phyloP scores from a whole-genome alignment of 2,888 invertebrate species.

The Luperina testacea region DNA sequence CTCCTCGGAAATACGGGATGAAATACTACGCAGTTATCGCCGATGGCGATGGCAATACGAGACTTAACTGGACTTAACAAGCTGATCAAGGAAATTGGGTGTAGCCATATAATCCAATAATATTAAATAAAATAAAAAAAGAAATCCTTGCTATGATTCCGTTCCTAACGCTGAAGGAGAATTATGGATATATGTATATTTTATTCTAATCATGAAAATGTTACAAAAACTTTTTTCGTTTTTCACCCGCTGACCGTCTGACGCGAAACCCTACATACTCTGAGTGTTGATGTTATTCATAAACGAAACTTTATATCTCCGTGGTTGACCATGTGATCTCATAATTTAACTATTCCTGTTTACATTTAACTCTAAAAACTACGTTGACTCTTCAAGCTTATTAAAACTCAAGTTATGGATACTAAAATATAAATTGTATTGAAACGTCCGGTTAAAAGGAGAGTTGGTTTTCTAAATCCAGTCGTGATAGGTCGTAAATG shows the following conservation, averaged over 20 bases:
- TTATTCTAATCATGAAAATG: background rate
- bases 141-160: background rate
- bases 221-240: constrained; percentile 5
- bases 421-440: constrained; percentile 43
- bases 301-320: constrained; percentile 49
- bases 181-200: background rate
- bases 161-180: background rate
- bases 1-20: background rate
- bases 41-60: constrained; percentile 1
- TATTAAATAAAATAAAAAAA: background rate
- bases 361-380: constrained; percentile 30
- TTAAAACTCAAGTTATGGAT: constrained; percentile 39
- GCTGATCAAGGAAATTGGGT: constrained; percentile 24
- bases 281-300: constrained; percentile 38
- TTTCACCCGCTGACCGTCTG: constrained; percentile 21
- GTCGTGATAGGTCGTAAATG: constrained; percentile 41
- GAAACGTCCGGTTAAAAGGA: constrained; percentile 34
- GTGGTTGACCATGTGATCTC: constrained; percentile 59
- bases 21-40: constrained; percentile 7
- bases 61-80: constrained; percentile 3
- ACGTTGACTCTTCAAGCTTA: constrained; percentile 46
- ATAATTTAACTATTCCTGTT: constrained; percentile 51
- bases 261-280: constrained; percentile 32
- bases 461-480: constrained; percentile 36
- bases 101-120: background rate